Conservation (phyloP, 1,140 invertebrate species). For the Hyles vespertilio region DNA sequence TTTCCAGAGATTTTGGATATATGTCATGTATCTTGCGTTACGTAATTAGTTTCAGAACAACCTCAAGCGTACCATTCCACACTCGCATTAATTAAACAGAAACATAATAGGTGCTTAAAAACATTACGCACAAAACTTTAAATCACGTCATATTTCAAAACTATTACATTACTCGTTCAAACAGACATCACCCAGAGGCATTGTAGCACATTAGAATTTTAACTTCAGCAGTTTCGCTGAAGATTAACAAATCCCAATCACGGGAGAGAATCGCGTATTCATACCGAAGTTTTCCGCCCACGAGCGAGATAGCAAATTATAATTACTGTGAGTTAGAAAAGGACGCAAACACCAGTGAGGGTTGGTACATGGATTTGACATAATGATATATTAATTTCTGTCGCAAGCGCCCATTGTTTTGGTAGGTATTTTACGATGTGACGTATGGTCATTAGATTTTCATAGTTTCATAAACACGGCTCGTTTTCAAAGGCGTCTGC, state of each 20-base stretch:
- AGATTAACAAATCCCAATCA: conserved; percentile 72
- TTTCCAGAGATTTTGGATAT: no score
- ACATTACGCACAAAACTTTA: conserved; percentile 7
- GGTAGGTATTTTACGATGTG: conserved; percentile 70
- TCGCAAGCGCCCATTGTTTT: conserved; percentile 69
- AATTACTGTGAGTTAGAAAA: conserved; percentile 15
- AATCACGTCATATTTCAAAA: conserved; percentile 18
- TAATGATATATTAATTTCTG: conserved; percentile 78
- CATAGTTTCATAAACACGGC: conserved; percentile 71
- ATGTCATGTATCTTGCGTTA: no score
- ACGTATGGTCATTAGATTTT: conserved; percentile 73
- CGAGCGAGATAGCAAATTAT: conserved; percentile 30
- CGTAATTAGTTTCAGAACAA: no score
- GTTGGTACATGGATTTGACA: conserved; percentile 74
- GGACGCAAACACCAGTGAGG: conserved; percentile 33
- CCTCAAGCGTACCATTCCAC: no score
- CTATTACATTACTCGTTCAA: conserved; percentile 11
- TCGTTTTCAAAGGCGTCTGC: conserved; percentile 52
- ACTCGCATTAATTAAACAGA: not conserved
- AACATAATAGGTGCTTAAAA: not conserved
- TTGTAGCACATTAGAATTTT: conserved; percentile 64
- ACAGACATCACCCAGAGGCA: conserved; percentile 46
- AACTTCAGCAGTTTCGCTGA: conserved; percentile 47
- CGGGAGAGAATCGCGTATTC: conserved; percentile 58
- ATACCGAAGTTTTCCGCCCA: conserved; percentile 54